Evolutionary conservation across 2,797 vertebrate species (phyloP).

Genomic region (Galago senegalensis): DNA sequence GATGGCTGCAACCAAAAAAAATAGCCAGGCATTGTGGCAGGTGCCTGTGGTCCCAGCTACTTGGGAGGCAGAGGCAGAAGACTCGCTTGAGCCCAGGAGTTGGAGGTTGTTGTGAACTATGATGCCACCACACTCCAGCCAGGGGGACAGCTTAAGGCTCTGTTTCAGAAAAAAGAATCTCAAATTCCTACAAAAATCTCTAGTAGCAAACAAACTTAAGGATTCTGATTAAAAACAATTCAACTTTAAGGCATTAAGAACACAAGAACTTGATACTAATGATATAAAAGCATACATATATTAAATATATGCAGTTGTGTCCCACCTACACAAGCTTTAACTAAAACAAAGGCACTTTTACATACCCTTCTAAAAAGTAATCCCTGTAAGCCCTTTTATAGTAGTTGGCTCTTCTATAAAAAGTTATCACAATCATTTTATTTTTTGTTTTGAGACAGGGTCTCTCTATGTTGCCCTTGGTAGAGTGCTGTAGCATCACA

Average conservation of each 20-base stretch:
- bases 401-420: constrained; percentile 2
- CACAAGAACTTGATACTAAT: neutral
- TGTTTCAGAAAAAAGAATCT: neutral
- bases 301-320: neutral
- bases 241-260: constrained; percentile 53
- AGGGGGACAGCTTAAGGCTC: too few species aligned
- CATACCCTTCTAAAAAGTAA: constrained; percentile 41
- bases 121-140: too few species aligned
- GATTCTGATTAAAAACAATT: constrained; percentile 1
- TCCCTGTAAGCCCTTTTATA: neutral
- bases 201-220: neutral
- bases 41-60: too few species aligned
- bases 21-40: too few species aligned
- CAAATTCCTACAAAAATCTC: neutral
- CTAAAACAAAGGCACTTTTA: constrained; percentile 41
- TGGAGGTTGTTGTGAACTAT: too few species aligned
- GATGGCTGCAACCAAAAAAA: too few species aligned
- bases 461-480: too few species aligned
- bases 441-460: too few species aligned
- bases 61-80: too few species aligned
- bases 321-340: constrained; percentile 23
- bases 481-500: too few species aligned
- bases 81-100: too few species aligned
- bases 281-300: neutral
- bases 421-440: constrained; percentile 5